These are phyloP conservation scores for Labeo rohita DNA, from an alignment of 2,113 vertebrate species.

Conservation along the genomic window DNA sequence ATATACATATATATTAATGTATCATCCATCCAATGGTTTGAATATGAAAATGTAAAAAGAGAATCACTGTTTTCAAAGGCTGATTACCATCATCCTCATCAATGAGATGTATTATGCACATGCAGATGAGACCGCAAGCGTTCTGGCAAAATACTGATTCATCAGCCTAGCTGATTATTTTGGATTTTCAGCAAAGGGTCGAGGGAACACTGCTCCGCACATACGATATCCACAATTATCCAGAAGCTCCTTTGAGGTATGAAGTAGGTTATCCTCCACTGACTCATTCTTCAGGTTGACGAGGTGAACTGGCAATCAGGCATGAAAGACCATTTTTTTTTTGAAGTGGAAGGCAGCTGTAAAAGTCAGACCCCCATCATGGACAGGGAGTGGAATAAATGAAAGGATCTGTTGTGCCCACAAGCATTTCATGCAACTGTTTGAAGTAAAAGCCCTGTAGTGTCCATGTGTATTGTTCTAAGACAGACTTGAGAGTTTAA, in stretches of 20 bases:
- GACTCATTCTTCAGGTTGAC: conserved; percentile 41
- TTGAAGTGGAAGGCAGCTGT: conserved; percentile 44
- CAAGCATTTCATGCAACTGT: neutral
- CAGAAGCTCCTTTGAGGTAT: conserved; percentile 37
- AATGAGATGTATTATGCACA: neutral
- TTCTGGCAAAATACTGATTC: neutral
- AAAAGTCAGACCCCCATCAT: conserved; percentile 42
- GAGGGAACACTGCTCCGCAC: conserved; percentile 30
- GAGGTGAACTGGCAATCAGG: conserved; percentile 43
- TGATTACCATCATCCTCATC: conserved; percentile 19
- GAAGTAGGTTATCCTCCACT: conserved; percentile 36
- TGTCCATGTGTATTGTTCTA: conserved; percentile 14
- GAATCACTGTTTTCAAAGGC: neutral
- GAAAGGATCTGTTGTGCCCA: conserved; percentile 33
- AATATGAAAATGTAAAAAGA: neutral
- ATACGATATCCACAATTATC: conserved; percentile 24
- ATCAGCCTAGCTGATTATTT: neutral
- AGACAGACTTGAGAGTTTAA: neutral
- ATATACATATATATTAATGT: neutral
- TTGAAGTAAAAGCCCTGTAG: conserved; percentile 21
- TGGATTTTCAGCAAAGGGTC: neutral
- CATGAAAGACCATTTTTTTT: conserved; percentile 36
- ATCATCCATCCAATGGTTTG: neutral
- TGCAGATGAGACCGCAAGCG: neutral
- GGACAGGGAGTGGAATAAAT: conserved; percentile 18